phyloP scores from a whole-genome alignment of 2,113 vertebrate genomes.

The Notiomystis cincta region DNA sequence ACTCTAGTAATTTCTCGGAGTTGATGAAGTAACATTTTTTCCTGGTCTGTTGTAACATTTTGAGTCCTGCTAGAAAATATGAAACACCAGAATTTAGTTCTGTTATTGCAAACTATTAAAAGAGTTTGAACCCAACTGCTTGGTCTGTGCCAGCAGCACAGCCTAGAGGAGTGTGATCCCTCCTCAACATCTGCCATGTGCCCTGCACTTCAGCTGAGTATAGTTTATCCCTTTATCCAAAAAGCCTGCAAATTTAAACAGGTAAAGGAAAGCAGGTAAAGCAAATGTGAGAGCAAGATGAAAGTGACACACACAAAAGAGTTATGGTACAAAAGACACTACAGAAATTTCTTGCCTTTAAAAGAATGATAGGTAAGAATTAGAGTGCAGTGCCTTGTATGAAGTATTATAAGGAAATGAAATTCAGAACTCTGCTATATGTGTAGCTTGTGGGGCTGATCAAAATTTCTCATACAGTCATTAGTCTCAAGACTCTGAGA shows the following conservation, averaged over 20 bases:
- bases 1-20: conserved; percentile 92
- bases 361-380: not conserved
- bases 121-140: not conserved
- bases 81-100: conserved; percentile 6
- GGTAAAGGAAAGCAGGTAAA: not conserved
- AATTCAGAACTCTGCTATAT: not conserved
- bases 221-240: not conserved
- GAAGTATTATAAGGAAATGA: not conserved
- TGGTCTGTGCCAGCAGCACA: not conserved
- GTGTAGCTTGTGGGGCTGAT: not conserved
- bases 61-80: conserved; percentile 66
- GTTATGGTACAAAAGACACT: not conserved
- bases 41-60: conserved; percentile 84
- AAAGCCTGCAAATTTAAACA: not conserved
- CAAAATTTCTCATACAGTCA: not conserved
- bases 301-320: not conserved
- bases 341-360: not conserved
- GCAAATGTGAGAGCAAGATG: not conserved
- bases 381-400: not conserved
- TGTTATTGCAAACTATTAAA: not conserved
- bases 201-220: not conserved
- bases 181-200: not conserved
- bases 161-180: not conserved
- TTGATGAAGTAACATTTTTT: conserved; percentile 86
- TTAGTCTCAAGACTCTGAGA: not conserved